These are phyloP conservation scores for Amblyjoppa fuscipennis DNA, from an alignment of 2,888 invertebrate genomes.

Conservation along the genomic window DNA sequence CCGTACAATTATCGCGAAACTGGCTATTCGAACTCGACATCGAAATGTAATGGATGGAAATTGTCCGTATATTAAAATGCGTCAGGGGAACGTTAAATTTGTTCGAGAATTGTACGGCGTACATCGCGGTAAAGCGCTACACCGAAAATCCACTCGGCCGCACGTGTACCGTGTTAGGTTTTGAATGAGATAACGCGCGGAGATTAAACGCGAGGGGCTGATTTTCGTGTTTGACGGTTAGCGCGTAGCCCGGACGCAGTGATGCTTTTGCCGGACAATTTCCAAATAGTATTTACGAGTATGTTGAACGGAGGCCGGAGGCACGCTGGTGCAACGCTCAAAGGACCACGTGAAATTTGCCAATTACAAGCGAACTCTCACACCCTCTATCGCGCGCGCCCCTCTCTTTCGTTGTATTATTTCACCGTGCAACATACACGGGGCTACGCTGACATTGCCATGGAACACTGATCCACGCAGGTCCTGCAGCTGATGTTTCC, in stretches of 20 bases:
- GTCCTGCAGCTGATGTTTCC: neutral
- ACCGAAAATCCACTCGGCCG: neutral
- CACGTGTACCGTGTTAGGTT: neutral
- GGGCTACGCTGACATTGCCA: slow-evolving; percentile 25
- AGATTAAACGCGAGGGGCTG: slow-evolving; percentile 26
- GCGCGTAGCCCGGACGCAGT: slow-evolving; percentile 1
- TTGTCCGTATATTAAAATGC: neutral
- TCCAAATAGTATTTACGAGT: slow-evolving; percentile 27
- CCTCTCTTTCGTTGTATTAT: neutral
- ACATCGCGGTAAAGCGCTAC: neutral
- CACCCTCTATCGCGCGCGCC: neutral
- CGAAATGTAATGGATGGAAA: neutral
- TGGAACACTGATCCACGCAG: neutral
- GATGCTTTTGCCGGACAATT: slow-evolving; percentile 7
- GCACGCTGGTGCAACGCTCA: neutral
- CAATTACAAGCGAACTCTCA: slow-evolving; percentile 31
- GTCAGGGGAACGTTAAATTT: neutral
- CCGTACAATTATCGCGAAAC: neutral
- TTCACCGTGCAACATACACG: slow-evolving; percentile 5
- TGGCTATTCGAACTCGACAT: neutral
- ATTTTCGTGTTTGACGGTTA: slow-evolving; percentile 15
- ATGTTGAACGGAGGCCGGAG: neutral
- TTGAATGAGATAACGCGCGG: slow-evolving; percentile 1
- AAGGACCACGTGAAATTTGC: slow-evolving; percentile 39
- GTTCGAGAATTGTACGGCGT: neutral